A percentile compares a stretch with the other conserved stretches of the same genome.
phyloP scores from a whole-genome alignment of 2,888 invertebrate species.

The Agriopis marginaria region DNA sequence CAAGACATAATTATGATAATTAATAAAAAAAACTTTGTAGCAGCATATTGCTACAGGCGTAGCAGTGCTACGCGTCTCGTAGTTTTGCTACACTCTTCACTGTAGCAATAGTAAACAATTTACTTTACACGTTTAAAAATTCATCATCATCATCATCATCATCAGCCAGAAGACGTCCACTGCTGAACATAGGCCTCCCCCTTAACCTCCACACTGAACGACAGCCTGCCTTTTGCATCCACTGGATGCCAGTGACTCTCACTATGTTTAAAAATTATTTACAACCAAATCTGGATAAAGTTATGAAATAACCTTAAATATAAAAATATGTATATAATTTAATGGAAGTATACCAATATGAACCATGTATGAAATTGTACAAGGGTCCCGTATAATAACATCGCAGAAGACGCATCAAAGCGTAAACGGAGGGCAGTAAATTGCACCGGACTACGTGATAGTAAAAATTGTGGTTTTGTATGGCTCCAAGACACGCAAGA shows the following conservation, averaged over 20 bases:
- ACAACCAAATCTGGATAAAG: too few species aligned
- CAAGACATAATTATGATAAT: not conserved
- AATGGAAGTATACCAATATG: slow-evolving; percentile 45
- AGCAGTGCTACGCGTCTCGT: not conserved
- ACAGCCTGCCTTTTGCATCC: too few species aligned
- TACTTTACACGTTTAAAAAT: too few species aligned
- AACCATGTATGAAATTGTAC: slow-evolving; percentile 44
- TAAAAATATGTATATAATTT: too few species aligned
- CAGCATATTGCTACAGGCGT: not conserved
- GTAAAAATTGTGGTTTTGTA: slow-evolving; percentile 59
- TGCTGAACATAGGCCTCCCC: too few species aligned
- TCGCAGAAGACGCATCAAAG: slow-evolving; percentile 70
- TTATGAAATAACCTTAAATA: not conserved
- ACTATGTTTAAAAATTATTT: too few species aligned
- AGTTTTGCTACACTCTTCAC: not conserved
- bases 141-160: too few species aligned
- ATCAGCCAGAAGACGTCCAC: too few species aligned
- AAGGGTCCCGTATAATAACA: slow-evolving; percentile 62
- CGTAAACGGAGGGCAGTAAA: slow-evolving; percentile 67
- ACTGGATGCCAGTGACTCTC: too few species aligned
- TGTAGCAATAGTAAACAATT: not conserved
- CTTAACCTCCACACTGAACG: too few species aligned
- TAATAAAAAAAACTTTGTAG: not conserved
- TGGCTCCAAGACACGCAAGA: slow-evolving; percentile 59
- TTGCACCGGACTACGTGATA: slow-evolving; percentile 58